These are phyloP conservation scores for Spheniscus humboldti DNA, from an alignment of 2,797 vertebrate species.

Conservation along the genomic window DNA sequence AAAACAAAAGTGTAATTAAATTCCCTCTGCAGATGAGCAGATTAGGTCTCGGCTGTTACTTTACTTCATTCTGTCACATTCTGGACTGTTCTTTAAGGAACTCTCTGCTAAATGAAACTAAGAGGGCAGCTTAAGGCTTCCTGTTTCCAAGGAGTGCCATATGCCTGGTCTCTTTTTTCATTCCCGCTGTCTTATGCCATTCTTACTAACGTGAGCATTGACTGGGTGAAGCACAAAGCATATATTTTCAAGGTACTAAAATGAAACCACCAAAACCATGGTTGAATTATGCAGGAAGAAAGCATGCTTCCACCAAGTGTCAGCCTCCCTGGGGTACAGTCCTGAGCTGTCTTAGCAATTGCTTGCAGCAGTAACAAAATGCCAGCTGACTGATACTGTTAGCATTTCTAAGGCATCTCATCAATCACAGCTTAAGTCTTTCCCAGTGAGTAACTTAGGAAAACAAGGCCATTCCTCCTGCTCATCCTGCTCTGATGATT, in stretches of 20 bases:
- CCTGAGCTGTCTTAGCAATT: not conserved
- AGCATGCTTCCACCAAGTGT: not conserved
- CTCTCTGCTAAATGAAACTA: not conserved
- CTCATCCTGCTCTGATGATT: not conserved
- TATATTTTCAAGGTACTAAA: not conserved
- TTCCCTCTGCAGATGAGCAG: slow-evolving; percentile 22
- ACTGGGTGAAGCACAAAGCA: not conserved
- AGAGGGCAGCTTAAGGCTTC: not conserved
- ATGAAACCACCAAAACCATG: not conserved
- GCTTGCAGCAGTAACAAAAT: slow-evolving; percentile 2
- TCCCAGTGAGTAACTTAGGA: not conserved
- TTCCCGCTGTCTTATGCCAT: not conserved
- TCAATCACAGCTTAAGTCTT: slow-evolving; percentile 7
- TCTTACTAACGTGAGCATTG: not conserved
- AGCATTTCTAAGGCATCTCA: not conserved
- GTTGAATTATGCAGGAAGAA: not conserved
- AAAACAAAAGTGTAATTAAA: slow-evolving; percentile 45
- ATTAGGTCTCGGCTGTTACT: not conserved
- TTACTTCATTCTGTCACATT: slow-evolving; percentile 8
- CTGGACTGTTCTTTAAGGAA: slow-evolving; percentile 14
- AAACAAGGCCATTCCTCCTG: slow-evolving; percentile 15
- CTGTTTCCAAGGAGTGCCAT: not conserved
- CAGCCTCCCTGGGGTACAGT: not conserved
- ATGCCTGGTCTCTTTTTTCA: not conserved
- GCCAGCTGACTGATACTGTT: not conserved